Evolutionary conservation across 2,113 vertebrate genomes (phyloP).

Genomic region (Excalfactoria chinensis): DNA sequence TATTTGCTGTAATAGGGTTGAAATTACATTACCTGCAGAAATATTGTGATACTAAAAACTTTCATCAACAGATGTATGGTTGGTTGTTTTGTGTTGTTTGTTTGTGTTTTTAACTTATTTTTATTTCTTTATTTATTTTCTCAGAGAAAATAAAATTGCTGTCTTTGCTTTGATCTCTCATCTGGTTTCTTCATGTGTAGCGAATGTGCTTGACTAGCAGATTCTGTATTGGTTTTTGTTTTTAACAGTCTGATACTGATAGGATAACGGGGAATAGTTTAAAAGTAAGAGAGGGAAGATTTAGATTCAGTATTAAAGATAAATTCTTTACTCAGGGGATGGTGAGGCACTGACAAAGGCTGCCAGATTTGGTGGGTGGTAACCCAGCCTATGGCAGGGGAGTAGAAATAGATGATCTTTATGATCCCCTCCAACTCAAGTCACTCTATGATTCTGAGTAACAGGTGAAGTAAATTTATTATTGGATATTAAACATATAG

Average conservation of each 20-base stretch:
- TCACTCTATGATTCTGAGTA: background rate
- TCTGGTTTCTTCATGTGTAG: background rate
- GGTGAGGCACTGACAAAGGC: background rate
- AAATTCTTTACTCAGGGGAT: background rate
- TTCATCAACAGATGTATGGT: background rate
- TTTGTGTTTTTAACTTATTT: background rate
- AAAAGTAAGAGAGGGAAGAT: background rate
- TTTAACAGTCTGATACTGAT: background rate
- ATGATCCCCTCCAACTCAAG: too few species aligned
- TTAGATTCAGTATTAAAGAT: background rate
- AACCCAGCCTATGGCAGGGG: background rate
- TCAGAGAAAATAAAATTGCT: background rate
- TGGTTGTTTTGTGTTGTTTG: background rate
- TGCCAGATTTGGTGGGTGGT: background rate
- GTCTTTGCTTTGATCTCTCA: background rate
- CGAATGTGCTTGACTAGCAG: background rate
- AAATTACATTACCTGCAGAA: background rate
- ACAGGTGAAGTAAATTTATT: background rate
- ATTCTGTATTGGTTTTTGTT: background rate
- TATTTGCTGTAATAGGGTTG: background rate
- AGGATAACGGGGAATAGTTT: background rate
- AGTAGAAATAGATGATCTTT: background rate
- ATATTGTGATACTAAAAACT: background rate
- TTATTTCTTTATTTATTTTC: background rate
- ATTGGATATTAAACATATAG: background rate